Evolutionary conservation across 2,113 vertebrate species (phyloP).

Genomic region (Plotosus lineatus): DNA sequence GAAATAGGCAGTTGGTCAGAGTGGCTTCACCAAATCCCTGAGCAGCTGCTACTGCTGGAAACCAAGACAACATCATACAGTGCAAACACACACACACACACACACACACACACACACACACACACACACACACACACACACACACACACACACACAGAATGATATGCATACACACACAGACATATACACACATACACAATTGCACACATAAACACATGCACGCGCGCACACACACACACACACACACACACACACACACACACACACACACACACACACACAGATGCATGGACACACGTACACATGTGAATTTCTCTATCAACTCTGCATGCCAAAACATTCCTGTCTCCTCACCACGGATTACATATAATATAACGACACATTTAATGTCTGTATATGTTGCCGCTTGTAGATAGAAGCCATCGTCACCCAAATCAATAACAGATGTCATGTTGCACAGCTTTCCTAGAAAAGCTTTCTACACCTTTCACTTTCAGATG

Average conservation of each 20-base stretch:
- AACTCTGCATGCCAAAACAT: neutral
- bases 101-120: constrained; percentile 30
- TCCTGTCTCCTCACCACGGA: neutral
- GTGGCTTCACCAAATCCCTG: constrained; percentile 52
- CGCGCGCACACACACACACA: neutral
- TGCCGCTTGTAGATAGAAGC: neutral
- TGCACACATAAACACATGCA: neutral
- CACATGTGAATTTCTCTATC: neutral
- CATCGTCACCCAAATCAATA: neutral
- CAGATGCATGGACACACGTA: too few species aligned
- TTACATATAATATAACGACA: neutral
- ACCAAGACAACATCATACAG: constrained; percentile 53
- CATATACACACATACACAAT: too few species aligned
- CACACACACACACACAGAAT: neutral
- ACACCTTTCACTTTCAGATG: neutral
- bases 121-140: constrained; percentile 7
- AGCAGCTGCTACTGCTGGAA: constrained; percentile 76
- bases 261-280: constrained; percentile 11
- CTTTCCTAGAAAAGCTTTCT: neutral
- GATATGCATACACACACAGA: too few species aligned
- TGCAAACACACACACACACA: neutral
- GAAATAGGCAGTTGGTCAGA: constrained; percentile 72
- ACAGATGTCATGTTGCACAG: neutral
- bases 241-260: constrained; percentile 31
- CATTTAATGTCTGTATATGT: neutral